Conservation (phyloP, 1,140 invertebrate genomes). For the Nymphalis io region DNA sequence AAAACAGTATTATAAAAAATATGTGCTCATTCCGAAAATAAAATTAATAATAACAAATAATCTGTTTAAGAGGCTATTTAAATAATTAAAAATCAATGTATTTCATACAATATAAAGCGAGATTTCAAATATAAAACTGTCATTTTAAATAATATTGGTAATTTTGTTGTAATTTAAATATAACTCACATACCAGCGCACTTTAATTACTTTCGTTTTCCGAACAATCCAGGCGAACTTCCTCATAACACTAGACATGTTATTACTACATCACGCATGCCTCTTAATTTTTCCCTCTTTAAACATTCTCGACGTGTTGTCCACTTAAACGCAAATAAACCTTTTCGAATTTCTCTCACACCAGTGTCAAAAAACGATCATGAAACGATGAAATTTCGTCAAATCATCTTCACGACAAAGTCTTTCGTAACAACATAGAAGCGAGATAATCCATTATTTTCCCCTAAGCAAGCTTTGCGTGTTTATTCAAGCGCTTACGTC, state of each 20-base stretch:
- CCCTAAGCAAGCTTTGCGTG: constrained; percentile 23
- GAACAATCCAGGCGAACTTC: constrained; percentile 10
- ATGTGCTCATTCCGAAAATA: no score
- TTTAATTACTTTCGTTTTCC: constrained; percentile 22
- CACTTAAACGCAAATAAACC: constrained; percentile 41
- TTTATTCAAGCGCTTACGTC: constrained; percentile 18
- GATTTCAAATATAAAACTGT: no score
- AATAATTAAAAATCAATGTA: no score
- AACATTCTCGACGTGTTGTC: constrained; percentile 12
- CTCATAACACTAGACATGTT: constrained; percentile 13
- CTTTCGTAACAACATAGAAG: constrained; percentile 35
- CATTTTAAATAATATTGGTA: background rate
- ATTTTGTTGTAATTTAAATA: background rate
- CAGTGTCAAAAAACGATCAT: constrained; percentile 44
- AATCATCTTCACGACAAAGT: constrained; percentile 34
- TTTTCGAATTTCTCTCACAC: constrained; percentile 54
- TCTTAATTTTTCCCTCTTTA: constrained; percentile 25
- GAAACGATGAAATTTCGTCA: constrained; percentile 27
- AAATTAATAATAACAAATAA: no score
- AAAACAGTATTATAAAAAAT: no score
- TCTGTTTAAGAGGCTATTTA: no score
- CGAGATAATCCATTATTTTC: constrained; percentile 33
- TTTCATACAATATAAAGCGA: no score
- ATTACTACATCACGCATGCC: constrained; percentile 9
- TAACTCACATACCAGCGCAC: background rate